A percentile compares a stretch with the other conserved stretches of the same genome.
These are phyloP conservation scores for Leptobrachium ailaonicum DNA, from an alignment of 2,113 vertebrate species.

Conservation along the genomic window DNA sequence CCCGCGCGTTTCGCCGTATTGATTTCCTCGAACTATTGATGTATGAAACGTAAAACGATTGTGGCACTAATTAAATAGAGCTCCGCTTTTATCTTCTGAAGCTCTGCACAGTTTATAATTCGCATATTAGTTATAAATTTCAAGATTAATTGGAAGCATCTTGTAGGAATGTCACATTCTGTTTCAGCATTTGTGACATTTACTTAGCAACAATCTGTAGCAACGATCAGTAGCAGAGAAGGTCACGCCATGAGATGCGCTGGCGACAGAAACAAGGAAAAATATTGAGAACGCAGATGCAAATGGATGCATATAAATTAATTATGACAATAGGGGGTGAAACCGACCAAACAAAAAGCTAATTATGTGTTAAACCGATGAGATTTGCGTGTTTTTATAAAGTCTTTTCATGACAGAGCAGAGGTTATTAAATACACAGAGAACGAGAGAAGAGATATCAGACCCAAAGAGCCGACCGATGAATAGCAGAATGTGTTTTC, in stretches of 20 bases:
- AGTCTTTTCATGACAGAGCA: too few relatives aligned
- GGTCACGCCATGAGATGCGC: not conserved
- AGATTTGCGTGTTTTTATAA: too few relatives aligned
- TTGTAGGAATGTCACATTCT: not conserved
- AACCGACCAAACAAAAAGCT: not conserved
- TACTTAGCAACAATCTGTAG: not conserved
- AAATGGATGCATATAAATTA: not conserved
- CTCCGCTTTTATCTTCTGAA: not conserved
- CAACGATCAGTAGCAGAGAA: not conserved
- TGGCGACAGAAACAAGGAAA: not conserved
- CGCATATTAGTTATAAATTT: not conserved
- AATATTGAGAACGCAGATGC: not conserved
- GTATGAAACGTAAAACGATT: not conserved
- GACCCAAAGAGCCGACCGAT: too few relatives aligned
- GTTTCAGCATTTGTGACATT: constrained; percentile 3
- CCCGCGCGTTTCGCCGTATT: not conserved
- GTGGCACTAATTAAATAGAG: constrained; percentile 4
- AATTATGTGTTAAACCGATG: not conserved
- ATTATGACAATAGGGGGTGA: not conserved
- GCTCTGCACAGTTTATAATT: constrained; percentile 3
- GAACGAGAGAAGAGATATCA: too few relatives aligned
- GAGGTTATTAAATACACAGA: too few relatives aligned
- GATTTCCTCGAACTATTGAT: not conserved
- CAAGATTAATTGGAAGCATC: constrained; percentile 7
- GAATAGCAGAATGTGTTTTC: too few relatives aligned